These are phyloP conservation scores for Protobothrops flavoviridis DNA, from an alignment of 2,113 vertebrate species.

Conservation along the genomic window DNA sequence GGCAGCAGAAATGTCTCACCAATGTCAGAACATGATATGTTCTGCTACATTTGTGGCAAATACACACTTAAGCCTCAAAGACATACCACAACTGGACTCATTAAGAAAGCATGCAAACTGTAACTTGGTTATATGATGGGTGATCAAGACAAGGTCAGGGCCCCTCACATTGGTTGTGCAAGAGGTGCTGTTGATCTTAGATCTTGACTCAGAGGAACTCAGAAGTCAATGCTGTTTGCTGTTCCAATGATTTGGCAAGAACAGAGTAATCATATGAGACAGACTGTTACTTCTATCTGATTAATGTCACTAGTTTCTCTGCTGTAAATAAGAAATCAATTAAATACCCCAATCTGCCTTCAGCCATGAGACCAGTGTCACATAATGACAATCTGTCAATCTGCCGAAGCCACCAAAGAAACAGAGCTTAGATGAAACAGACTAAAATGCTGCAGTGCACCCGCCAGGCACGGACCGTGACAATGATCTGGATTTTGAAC, in stretches of 20 bases:
- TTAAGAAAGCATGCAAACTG: not conserved
- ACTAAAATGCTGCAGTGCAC: not conserved
- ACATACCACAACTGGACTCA: not conserved
- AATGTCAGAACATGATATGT: not conserved
- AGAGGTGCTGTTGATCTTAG: not conserved
- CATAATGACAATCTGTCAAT: not conserved
- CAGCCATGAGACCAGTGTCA: not conserved
- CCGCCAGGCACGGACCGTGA: no score
- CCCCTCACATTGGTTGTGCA: not conserved
- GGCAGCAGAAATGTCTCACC: not conserved
- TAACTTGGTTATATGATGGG: not conserved
- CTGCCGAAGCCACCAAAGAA: not conserved
- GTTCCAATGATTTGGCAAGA: not conserved
- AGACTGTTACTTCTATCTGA: not conserved
- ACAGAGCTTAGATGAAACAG: not conserved
- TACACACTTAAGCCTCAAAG: not conserved
- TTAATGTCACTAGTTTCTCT: not conserved
- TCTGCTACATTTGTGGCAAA: not conserved
- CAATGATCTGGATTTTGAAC: not conserved
- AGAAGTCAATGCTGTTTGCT: not conserved
- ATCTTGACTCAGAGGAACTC: not conserved
- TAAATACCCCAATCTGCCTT: not conserved
- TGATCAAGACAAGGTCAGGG: not conserved
- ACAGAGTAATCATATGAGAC: not conserved
- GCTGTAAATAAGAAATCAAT: not conserved